These are phyloP conservation scores for Tamandua tetradactyla DNA, from an alignment of 2,797 vertebrate genomes.

Conservation along the genomic window DNA sequence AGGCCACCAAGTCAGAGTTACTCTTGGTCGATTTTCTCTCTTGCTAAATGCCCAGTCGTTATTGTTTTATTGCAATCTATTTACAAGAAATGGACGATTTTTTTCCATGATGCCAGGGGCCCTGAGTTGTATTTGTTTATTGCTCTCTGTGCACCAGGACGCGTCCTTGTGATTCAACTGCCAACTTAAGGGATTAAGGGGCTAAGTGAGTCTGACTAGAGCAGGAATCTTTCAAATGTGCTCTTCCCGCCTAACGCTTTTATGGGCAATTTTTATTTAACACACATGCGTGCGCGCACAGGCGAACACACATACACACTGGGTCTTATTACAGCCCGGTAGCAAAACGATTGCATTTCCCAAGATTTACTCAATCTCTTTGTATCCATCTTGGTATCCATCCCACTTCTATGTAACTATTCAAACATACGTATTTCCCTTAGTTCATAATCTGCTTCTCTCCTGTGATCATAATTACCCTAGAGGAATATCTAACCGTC, in stretches of 20 bases:
- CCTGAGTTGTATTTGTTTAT: conserved; percentile 83
- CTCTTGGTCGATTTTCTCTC: conserved; percentile 76
- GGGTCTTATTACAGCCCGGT: conserved; percentile 34
- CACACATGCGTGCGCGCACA: background rate
- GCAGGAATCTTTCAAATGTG: conserved; percentile 82
- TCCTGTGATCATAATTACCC: background rate
- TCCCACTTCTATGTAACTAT: background rate
- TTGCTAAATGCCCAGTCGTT: conserved; percentile 71
- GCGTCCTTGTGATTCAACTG: conserved; percentile 80
- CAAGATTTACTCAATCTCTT: conserved; percentile 67
- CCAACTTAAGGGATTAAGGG: conserved; percentile 86
- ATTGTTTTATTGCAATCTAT: conserved; percentile 83
- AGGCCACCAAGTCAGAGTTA: conserved; percentile 67
- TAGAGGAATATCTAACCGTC: background rate
- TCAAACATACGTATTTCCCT: conserved; percentile 13
- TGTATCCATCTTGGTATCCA: conserved; percentile 45
- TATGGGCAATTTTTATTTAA: conserved; percentile 83
- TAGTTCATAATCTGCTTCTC: conserved; percentile 2
- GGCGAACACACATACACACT: background rate
- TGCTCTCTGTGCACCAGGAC: conserved; percentile 80
- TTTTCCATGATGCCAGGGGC: conserved; percentile 76
- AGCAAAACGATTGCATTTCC: conserved; percentile 77
- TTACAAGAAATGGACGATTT: conserved; percentile 79
- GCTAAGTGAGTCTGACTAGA: conserved; percentile 85
- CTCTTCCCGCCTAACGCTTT: conserved; percentile 77